phyloP scores from a whole-genome alignment of 2,113 vertebrate genomes.

The Pao palembangensis region DNA sequence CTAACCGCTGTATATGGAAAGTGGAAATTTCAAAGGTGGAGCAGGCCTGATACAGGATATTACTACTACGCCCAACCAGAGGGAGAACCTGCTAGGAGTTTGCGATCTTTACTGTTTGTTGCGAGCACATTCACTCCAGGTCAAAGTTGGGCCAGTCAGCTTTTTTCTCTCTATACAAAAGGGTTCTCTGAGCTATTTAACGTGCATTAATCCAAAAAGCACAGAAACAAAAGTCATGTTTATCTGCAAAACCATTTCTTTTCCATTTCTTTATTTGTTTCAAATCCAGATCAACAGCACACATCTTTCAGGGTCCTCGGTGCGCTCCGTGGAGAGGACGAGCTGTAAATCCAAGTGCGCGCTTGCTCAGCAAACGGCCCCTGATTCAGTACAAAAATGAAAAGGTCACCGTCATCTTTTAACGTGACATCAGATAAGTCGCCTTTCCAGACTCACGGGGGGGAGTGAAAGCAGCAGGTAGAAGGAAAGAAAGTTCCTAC shows the following conservation, averaged over 20 bases:
- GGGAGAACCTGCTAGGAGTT: too few relatives aligned
- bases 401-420: constrained; percentile 31
- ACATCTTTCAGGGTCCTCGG: constrained; percentile 45
- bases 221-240: constrained; percentile 20
- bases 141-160: too few relatives aligned
- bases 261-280: constrained; percentile 53
- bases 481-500: constrained; percentile 9
- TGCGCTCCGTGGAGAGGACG: constrained; percentile 41
- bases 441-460: constrained; percentile 30
- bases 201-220: neutral
- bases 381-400: constrained; percentile 53
- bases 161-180: neutral
- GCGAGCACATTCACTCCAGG: too few relatives aligned
- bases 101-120: too few relatives aligned
- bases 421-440: constrained; percentile 48
- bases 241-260: constrained; percentile 18
- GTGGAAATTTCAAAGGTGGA: too few relatives aligned
- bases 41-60: too few relatives aligned
- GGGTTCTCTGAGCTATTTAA: too few relatives aligned
- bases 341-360: constrained; percentile 32
- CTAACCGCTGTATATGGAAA: too few relatives aligned
- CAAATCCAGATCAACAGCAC: constrained; percentile 66
- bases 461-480: neutral
- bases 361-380: constrained; percentile 61
- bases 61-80: too few relatives aligned